These are phyloP conservation scores for Gopherus flavomarginatus DNA, from an alignment of 2,113 vertebrate genomes.

Conservation along the genomic window DNA sequence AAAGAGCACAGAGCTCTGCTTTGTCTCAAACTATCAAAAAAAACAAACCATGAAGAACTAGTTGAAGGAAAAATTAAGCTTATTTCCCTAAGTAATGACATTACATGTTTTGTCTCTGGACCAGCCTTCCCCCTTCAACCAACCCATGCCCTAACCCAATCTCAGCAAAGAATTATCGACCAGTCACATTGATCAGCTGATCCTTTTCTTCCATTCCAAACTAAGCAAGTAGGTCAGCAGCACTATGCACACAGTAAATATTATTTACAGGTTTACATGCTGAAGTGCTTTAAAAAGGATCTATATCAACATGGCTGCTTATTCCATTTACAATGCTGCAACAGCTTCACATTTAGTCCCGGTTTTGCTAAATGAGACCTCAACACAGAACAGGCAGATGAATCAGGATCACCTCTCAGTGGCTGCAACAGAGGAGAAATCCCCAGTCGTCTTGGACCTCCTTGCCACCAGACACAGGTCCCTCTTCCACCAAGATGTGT, in stretches of 20 bases:
- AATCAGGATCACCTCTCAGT: no score
- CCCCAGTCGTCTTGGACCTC: no score
- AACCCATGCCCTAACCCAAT: neutral
- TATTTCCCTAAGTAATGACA: neutral
- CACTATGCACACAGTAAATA: neutral
- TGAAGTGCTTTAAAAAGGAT: neutral
- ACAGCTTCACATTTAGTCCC: no score
- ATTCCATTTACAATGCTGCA: neutral
- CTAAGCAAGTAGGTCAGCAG: neutral
- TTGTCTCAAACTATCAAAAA: constrained; percentile 32
- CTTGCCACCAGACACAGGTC: no score
- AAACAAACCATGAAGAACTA: neutral
- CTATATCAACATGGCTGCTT: neutral
- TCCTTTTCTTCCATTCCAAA: neutral
- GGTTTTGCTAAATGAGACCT: no score
- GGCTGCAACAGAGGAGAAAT: no score
- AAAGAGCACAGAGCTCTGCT: constrained; percentile 35
- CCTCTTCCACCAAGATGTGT: no score
- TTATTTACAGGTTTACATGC: neutral
- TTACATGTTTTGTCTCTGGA: neutral
- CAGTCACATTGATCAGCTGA: neutral
- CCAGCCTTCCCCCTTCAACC: neutral
- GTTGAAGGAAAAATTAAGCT: neutral
- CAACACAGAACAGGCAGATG: no score
- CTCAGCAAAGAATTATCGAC: neutral